Percentiles rank a stretch among this genome's conserved stretches.
These are phyloP conservation scores for Actenoides lindsayi DNA, from an alignment of 2,113 vertebrate genomes.

Conservation along the genomic window DNA sequence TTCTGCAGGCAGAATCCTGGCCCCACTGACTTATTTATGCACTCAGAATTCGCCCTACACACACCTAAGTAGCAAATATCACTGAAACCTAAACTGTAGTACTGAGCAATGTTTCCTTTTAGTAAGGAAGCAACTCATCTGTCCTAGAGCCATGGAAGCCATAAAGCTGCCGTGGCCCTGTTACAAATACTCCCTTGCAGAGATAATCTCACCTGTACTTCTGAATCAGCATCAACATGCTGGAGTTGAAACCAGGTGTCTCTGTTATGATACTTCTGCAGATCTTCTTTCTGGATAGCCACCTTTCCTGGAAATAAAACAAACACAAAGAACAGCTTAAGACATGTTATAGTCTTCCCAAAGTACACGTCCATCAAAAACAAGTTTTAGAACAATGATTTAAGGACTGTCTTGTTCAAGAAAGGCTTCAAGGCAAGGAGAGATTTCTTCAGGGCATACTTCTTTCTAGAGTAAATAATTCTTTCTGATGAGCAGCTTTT, in stretches of 20 bases:
- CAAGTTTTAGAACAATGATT: not conserved
- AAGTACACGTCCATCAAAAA: not conserved
- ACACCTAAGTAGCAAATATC: not conserved
- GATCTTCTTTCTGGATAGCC: constrained; percentile 95
- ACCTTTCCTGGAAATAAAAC: constrained; percentile 86
- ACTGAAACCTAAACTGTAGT: not conserved
- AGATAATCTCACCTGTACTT: constrained; percentile 89
- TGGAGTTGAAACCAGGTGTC: constrained; percentile 99
- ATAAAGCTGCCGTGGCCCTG: not conserved
- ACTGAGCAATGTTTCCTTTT: not conserved
- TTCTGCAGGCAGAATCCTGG: not conserved
- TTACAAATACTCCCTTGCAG: not conserved
- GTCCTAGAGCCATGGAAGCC: not conserved
- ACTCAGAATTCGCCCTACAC: not conserved
- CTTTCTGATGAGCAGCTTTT: not conserved
- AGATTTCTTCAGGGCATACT: not conserved
- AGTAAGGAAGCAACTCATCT: not conserved
- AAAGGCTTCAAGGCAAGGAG: not conserved
- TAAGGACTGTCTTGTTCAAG: not conserved
- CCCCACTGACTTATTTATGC: not conserved
- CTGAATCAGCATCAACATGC: constrained; percentile 95
- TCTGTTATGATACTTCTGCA: constrained; percentile 96
- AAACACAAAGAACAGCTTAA: constrained; percentile 11
- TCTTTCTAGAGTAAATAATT: not conserved
- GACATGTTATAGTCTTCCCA: not conserved